A percentile compares a stretch with the other conserved stretches of the same genome.
Conservation (phyloP, 92 coral and sea anemone species). For the Pocillopora meandrina region DNA sequence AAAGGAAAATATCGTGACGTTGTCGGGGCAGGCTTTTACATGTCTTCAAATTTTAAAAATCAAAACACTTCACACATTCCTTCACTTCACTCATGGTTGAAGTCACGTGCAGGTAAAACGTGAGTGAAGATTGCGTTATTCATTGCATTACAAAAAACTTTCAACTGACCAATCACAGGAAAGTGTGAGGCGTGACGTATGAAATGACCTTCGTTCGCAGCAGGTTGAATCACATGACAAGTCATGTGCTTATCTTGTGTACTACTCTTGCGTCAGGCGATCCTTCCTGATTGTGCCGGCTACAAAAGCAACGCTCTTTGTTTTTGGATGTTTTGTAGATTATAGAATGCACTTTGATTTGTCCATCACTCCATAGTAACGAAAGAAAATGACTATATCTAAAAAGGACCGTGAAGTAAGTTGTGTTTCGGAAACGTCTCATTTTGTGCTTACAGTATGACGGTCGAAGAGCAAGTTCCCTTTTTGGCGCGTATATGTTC, state of each 20-base stretch:
- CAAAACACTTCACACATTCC: too few species aligned
- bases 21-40: too few species aligned
- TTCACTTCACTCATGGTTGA: not conserved
- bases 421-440: not conserved
- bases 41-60: too few species aligned
- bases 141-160: not conserved
- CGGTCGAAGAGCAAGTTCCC: not conserved
- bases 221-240: conserved; percentile 21
- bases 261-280: conserved; percentile 27
- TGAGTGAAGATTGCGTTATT: not conserved
- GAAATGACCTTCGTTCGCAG: conserved; percentile 9
- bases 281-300: not conserved
- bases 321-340: not conserved
- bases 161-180: not conserved
- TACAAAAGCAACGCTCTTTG: not conserved
- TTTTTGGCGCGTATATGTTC: not conserved
- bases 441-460: not conserved
- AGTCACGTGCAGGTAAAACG: not conserved
- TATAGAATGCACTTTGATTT: not conserved
- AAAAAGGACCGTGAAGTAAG: conserved; percentile 20
- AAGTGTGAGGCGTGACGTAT: not conserved
- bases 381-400: conserved; percentile 20
- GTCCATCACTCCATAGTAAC: not conserved
- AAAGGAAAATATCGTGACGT: too few species aligned
- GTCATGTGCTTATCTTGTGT: conserved; percentile 31